Percentiles rank a stretch among this genome's conserved stretches.
Evolutionary conservation across 2,797 vertebrate species (phyloP).

Genomic region (Paramormyrops hopkinsi): DNA sequence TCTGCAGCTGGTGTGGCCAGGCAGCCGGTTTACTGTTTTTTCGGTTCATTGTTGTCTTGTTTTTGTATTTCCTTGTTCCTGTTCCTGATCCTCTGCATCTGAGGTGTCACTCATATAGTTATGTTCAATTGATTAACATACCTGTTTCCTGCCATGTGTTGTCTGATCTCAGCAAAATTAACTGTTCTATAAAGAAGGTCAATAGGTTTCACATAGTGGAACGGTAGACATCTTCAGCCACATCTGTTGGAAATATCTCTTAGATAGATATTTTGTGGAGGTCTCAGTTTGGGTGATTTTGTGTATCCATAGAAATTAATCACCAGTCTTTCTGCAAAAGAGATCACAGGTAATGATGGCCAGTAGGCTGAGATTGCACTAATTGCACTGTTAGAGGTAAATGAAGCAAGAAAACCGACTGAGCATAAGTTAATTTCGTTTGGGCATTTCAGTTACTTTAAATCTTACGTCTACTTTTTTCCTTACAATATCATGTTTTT

Average conservation of each 20-base stretch:
- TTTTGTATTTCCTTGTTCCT: not conserved
- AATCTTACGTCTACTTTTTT: not conserved
- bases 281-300: not conserved
- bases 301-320: not conserved
- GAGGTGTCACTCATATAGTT: not conserved
- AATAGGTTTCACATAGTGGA: not conserved
- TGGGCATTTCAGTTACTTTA: not conserved
- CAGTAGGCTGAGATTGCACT: not conserved
- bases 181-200: not conserved
- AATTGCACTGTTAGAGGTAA: not conserved
- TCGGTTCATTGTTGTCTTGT: not conserved
- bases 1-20: not conserved
- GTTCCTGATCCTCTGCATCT: not conserved
- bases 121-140: not conserved
- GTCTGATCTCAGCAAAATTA: not conserved
- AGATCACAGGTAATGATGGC: not conserved
- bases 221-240: not conserved
- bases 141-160: not conserved
- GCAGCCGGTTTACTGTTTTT: not conserved
- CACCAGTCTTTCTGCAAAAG: not conserved
- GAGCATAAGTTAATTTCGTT: not conserved
- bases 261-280: not conserved
- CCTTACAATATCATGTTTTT: not conserved
- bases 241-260: not conserved
- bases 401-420: not conserved